Evolutionary conservation across 2,797 vertebrate species (phyloP), one percentile per base, ranked within the genome.

Genomic region (Botia kubotai): DNA sequence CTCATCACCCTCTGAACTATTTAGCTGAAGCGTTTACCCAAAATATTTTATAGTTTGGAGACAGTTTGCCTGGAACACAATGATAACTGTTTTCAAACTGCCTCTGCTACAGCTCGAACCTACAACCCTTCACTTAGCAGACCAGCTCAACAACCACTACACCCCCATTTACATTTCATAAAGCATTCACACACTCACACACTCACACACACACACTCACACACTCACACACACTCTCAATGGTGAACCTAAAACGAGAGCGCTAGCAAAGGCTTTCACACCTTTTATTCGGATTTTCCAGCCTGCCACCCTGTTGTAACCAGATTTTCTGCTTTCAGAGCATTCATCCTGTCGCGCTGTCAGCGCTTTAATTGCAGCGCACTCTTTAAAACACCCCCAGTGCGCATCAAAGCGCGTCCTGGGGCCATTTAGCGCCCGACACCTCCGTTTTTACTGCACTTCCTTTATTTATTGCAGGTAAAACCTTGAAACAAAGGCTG

Each of bases 391-490:
- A 91, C 90, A 87, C 86, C 87, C 88, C 87, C 87, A 89, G 84
- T 83, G 80, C 87, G 93, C 92, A 92, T 93, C 91, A 93, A 92
- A 93, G 91, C 89, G 66, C 86, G 72, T 89, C 91, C 90, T 88
- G 62, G 77, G 90, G 88, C 90, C 84, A 88, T 91, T 79, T 88
- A 85, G 84, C 88, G 75, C 88, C 86, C 87, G 90, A 93, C 90
- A 88, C 90, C 87, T 91, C 87, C 70, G 85, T 91, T 91, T 72
- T 93, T 90, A 93, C 90, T 83, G 89, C 91, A 89, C 90, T 87
- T 90, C 84, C 83, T 90, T 90, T 91, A 91, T 85, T 80, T 74
- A 68, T 67, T 87, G 85, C 84, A 87, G 90, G 88, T 91, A 86
- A 89, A 82, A 75, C 87, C 82, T 53, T 85, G 75, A 91, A 89